Percentiles rank a stretch among this genome's conserved stretches.
Evolutionary conservation across 2,888 invertebrate species (phyloP).

Genomic region (Scelioninae gen. 2): DNA sequence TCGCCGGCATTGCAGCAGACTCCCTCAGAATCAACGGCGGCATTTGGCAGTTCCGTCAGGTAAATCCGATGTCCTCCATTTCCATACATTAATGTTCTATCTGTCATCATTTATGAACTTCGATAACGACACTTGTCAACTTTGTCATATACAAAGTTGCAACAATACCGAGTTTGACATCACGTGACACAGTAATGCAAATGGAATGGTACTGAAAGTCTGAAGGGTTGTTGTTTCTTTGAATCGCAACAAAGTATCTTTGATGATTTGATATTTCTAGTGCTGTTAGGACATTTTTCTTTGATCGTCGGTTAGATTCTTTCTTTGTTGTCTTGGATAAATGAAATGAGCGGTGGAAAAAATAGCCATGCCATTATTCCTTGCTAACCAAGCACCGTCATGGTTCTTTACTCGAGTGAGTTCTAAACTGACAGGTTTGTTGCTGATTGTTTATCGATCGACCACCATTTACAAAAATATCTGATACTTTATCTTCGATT

Average conservation of each 20-base stretch:
- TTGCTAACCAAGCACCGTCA: background rate
- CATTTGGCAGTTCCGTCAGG: slow-evolving; percentile 97
- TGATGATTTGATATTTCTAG: slow-evolving; percentile 20
- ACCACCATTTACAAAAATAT: background rate
- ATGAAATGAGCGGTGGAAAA: slow-evolving; percentile 32
- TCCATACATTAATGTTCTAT: slow-evolving; percentile 27
- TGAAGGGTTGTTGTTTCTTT: slow-evolving; percentile 41
- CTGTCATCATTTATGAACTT: slow-evolving; percentile 44
- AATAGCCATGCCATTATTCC: slow-evolving; percentile 25
- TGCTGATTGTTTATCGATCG: no score
- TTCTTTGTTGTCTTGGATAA: slow-evolving; percentile 48
- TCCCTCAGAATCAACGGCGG: slow-evolving; percentile 97
- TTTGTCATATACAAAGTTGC: slow-evolving; percentile 48
- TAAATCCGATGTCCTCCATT: slow-evolving; percentile 73
- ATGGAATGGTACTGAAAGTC: slow-evolving; percentile 41
- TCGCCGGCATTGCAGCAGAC: slow-evolving; percentile 96
- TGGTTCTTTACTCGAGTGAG: slow-evolving; percentile 10
- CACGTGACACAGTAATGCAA: slow-evolving; percentile 31
- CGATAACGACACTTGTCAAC: slow-evolving; percentile 46
- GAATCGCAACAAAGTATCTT: slow-evolving; percentile 39
- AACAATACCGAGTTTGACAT: slow-evolving; percentile 38
- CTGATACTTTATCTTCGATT: no score
- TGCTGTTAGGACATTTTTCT: slow-evolving; percentile 45
- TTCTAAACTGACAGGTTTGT: slow-evolving; percentile 8
- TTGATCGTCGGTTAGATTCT: slow-evolving; percentile 43